A percentile compares a stretch with the other conserved stretches of the same genome.
These are phyloP conservation scores for Pelvicachromis taeniatus DNA, from an alignment of 2,113 vertebrate species.

Conservation along the genomic window DNA sequence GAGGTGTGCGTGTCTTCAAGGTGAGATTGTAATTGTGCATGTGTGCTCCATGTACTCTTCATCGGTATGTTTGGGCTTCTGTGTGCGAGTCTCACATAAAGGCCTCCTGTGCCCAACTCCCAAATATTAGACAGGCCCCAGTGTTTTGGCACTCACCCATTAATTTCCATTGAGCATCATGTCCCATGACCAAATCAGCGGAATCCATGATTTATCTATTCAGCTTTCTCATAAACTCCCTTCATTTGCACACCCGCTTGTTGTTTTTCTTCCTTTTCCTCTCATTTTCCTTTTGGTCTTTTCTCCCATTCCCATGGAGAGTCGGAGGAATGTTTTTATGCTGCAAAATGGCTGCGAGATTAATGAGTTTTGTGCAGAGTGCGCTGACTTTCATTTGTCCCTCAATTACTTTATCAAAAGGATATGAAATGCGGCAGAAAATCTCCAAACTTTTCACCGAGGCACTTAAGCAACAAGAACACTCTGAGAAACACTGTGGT, in stretches of 20 bases:
- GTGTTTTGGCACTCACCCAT: slow-evolving; percentile 33
- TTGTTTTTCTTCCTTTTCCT: slow-evolving; percentile 41
- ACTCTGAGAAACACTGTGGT: neutral
- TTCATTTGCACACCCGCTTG: slow-evolving; percentile 46
- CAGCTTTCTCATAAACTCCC: slow-evolving; percentile 45
- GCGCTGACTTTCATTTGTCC: slow-evolving; percentile 41
- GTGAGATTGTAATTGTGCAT: neutral
- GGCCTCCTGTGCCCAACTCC: slow-evolving; percentile 23
- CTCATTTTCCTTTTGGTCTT: slow-evolving; percentile 20
- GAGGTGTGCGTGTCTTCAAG: neutral
- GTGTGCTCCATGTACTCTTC: neutral
- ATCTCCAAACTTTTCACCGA: slow-evolving; percentile 28
- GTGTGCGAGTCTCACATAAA: slow-evolving; percentile 35
- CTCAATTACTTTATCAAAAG: slow-evolving; percentile 41
- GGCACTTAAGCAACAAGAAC: slow-evolving; percentile 4
- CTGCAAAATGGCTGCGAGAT: slow-evolving; percentile 49
- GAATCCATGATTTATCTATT: slow-evolving; percentile 58
- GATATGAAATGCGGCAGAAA: slow-evolving; percentile 34
- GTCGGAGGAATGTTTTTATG: slow-evolving; percentile 63
- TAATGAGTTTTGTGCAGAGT: slow-evolving; percentile 57
- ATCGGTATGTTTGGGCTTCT: neutral
- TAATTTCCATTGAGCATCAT: slow-evolving; percentile 47
- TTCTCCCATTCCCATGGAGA: slow-evolving; percentile 55
- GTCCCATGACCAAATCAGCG: slow-evolving; percentile 55
- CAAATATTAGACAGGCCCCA: slow-evolving; percentile 61